Percentiles rank a stretch among this genome's conserved stretches.
Evolutionary conservation across 2,797 vertebrate genomes (phyloP).

Genomic region (Coendou prehensilis): DNA sequence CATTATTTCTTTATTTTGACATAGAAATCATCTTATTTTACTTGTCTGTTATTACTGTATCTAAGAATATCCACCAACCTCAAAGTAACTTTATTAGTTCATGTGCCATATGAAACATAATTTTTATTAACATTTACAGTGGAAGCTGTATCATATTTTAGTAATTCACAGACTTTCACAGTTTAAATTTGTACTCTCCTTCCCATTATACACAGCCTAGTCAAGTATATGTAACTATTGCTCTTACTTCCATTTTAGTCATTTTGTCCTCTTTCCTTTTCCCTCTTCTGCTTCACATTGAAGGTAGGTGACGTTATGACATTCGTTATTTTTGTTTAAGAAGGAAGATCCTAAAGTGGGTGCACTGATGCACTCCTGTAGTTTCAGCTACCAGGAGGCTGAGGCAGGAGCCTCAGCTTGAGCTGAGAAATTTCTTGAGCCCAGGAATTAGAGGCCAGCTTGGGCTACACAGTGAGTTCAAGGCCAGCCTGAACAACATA

Average conservation of each 20-base stretch:
- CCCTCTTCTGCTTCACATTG: background rate
- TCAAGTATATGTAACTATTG: background rate
- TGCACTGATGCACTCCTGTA: background rate
- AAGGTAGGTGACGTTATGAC: background rate
- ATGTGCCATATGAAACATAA: background rate
- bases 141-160: background rate
- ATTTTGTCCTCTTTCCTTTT: background rate
- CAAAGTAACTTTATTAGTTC: conserved; percentile 4
- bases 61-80: background rate
- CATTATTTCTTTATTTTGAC: conserved; percentile 54
- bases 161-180: background rate
- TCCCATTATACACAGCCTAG: background rate
- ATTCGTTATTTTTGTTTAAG: conserved; percentile 32
- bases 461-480: background rate
- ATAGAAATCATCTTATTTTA: conserved; percentile 45
- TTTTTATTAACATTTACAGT: conserved; percentile 19
- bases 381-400: background rate
- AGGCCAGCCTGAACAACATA: background rate
- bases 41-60: background rate
- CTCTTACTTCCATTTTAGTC: background rate
- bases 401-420: background rate
- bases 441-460: background rate
- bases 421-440: background rate
- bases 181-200: background rate
- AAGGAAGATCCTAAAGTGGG: background rate